phyloP scores from a whole-genome alignment of 2,113 vertebrate genomes.

The Cathartes aura region DNA sequence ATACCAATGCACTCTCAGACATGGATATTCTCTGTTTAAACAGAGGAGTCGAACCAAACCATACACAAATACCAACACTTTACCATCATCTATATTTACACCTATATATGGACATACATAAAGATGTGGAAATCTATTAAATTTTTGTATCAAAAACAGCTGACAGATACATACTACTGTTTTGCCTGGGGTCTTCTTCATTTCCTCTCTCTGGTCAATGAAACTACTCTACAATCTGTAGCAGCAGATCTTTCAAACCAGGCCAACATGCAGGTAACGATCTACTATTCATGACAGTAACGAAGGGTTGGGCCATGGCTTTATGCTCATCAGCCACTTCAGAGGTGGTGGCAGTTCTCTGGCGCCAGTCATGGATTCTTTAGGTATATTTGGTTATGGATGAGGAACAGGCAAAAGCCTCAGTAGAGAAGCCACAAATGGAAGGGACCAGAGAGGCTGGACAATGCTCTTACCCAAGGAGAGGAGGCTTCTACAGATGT shows the following conservation, averaged over 20 bases:
- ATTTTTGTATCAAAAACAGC: background rate
- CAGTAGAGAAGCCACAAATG: background rate
- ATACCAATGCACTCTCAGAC: background rate
- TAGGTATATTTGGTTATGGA: background rate
- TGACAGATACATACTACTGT: background rate
- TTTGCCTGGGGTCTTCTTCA: background rate
- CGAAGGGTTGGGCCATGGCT: background rate
- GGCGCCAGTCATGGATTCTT: background rate
- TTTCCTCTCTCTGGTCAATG: background rate
- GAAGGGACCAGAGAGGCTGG: background rate
- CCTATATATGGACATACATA: background rate
- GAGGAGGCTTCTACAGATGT: background rate
- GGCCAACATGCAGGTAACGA: accelerated
- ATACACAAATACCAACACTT: background rate
- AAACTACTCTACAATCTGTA: background rate
- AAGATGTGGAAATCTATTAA: background rate
- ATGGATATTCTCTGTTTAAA: background rate
- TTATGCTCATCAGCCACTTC: background rate
- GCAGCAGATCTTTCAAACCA: background rate
- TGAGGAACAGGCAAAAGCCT: background rate
- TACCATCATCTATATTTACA: background rate
- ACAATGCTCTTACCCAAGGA: background rate
- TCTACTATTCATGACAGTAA: background rate
- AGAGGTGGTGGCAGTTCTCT: background rate
- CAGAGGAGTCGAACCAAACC: background rate